Percentiles rank a stretch among this genome's conserved stretches.
Conservation (phyloP, 92 coral and sea anemone genomes). For the Phenganax stokvisi region DNA sequence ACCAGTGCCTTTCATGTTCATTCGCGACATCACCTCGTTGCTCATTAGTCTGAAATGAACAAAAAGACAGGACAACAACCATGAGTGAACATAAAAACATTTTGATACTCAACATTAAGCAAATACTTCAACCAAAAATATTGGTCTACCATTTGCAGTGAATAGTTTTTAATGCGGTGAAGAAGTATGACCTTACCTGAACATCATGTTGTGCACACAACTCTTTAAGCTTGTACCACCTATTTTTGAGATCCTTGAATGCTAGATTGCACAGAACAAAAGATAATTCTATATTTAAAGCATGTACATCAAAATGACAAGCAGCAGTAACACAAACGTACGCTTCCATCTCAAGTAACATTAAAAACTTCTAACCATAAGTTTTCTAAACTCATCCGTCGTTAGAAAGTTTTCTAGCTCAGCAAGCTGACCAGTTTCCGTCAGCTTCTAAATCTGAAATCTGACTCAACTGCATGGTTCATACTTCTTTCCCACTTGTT, state of each 20-base stretch:
- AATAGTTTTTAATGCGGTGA: background rate
- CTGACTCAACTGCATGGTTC: conserved; percentile 2
- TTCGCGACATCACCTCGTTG: background rate
- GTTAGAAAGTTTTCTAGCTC: background rate
- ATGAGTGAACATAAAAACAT: too few species aligned
- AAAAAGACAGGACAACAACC: too few species aligned
- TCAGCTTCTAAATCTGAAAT: background rate
- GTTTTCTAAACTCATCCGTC: background rate
- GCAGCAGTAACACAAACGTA: background rate
- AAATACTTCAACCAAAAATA: too few species aligned
- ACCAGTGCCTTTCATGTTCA: background rate
- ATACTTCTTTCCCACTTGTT: conserved; percentile 8
- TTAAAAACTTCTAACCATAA: background rate
- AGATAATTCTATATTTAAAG: background rate
- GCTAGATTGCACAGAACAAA: background rate
- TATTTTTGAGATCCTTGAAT: background rate
- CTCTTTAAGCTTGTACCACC: background rate
- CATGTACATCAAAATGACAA: background rate
- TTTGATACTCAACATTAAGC: too few species aligned
- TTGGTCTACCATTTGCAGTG: too few species aligned
- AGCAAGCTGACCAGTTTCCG: background rate
- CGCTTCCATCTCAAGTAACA: background rate
- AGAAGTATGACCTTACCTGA: background rate
- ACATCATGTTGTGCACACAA: background rate
- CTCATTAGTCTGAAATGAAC: background rate